phyloP scores from a whole-genome alignment of 2,113 vertebrate species.

The Mystacornis crossleyi region DNA sequence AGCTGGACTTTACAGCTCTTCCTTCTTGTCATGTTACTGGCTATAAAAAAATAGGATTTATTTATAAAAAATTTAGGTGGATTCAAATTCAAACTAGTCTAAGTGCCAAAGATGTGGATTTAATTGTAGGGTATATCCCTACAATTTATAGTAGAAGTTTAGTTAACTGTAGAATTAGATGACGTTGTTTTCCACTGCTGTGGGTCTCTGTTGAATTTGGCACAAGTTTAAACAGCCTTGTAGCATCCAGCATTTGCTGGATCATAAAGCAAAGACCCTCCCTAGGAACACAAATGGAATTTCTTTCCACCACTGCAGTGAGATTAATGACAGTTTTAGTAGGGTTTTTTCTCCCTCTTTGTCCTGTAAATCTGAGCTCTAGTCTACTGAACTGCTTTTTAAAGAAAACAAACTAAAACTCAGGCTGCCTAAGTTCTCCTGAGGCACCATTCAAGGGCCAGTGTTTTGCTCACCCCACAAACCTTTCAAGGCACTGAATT shows the following conservation, averaged over 20 bases:
- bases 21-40: not conserved
- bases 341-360: not conserved
- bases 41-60: not conserved
- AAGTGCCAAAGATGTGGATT: not conserved
- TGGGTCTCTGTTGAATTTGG: conserved; percentile 35
- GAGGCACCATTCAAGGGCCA: not conserved
- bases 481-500: not conserved
- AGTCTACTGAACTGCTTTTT: not conserved
- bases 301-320: conserved; percentile 29
- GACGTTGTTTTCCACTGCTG: conserved; percentile 8
- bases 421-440: not conserved
- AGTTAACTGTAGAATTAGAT: not conserved
- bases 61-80: not conserved
- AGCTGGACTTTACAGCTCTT: not conserved
- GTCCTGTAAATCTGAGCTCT: conserved; percentile 8
- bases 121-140: not conserved
- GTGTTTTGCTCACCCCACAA: not conserved
- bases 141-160: not conserved
- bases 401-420: conserved; percentile 27
- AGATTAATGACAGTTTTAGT: conserved; percentile 38
- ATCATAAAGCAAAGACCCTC: conserved; percentile 46
- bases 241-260: conserved; percentile 16
- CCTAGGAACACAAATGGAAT: conserved; percentile 25
- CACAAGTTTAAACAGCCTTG: not conserved
- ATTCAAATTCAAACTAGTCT: not conserved